Conservation (phyloP, 2,113 vertebrate genomes). For the Phainopepla nitens region DNA sequence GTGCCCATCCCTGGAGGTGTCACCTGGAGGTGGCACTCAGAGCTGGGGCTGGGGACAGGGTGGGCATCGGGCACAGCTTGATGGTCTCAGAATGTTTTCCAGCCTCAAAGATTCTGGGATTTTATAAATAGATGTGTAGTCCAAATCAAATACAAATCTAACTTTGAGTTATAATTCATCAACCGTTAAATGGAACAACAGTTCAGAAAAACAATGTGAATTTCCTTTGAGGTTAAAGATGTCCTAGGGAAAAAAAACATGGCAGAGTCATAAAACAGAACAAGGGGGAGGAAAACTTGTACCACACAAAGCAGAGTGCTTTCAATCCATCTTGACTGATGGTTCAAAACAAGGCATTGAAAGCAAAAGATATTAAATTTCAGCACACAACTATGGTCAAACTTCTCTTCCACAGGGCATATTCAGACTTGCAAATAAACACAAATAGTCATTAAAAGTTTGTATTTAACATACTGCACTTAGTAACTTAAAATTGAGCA, state of each 20-base stretch:
- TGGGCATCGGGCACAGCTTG: accelerated
- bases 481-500: neutral
- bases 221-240: neutral
- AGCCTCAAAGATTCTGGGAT: neutral
- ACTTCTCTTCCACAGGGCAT: neutral
- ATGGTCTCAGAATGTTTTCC: neutral
- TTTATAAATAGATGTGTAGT: neutral
- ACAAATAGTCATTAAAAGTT: neutral
- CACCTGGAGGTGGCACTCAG: neutral
- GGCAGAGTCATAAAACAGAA: neutral
- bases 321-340: neutral
- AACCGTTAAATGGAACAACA: neutral
- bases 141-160: neutral
- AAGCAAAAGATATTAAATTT: neutral
- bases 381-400: neutral
- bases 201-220: neutral
- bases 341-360: neutral
- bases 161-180: neutral
- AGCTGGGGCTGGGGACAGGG: neutral
- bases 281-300: neutral
- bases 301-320: neutral
- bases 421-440: neutral
- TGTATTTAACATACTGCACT: neutral
- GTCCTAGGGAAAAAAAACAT: neutral
- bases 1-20: neutral